These are phyloP conservation scores for Eurystomus gularis DNA, from an alignment of 2,113 vertebrate species.

Conservation along the genomic window DNA sequence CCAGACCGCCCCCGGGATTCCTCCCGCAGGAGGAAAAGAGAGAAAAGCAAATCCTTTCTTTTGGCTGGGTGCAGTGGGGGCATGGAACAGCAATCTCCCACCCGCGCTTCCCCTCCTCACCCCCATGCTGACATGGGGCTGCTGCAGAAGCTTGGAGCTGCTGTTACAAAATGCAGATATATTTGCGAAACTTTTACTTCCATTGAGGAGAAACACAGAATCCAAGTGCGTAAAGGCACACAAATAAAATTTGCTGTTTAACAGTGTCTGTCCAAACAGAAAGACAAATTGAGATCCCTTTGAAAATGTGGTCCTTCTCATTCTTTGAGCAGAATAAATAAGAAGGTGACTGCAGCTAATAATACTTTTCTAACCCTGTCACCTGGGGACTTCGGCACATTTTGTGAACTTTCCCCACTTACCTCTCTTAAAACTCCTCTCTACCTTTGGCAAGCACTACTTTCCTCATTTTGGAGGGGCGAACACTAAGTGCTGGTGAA, in stretches of 20 bases:
- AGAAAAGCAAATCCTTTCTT: constrained; percentile 29
- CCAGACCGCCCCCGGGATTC: constrained; percentile 39
- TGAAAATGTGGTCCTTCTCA: not conserved
- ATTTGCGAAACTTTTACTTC: not conserved
- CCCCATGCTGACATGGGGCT: not conserved
- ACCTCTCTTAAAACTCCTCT: not conserved
- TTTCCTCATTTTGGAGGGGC: not conserved
- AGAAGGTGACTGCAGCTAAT: not conserved
- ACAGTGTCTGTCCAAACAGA: not conserved
- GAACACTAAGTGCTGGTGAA: not conserved
- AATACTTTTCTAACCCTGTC: not conserved
- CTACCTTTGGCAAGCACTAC: not conserved
- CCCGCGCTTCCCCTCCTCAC: not conserved
- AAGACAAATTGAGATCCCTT: not conserved
- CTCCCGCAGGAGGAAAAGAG: not conserved
- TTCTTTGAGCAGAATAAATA: not conserved
- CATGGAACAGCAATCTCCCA: not conserved
- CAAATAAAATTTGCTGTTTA: not conserved
- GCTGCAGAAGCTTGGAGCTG: not conserved
- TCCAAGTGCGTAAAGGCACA: not conserved
- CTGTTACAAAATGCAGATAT: not conserved
- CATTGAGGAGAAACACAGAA: not conserved
- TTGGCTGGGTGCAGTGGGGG: rapidly evolving
- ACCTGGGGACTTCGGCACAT: not conserved
- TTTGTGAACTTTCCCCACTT: not conserved